Conservation (phyloP, 2,113 vertebrate species). For the Synodontis membranacea region DNA sequence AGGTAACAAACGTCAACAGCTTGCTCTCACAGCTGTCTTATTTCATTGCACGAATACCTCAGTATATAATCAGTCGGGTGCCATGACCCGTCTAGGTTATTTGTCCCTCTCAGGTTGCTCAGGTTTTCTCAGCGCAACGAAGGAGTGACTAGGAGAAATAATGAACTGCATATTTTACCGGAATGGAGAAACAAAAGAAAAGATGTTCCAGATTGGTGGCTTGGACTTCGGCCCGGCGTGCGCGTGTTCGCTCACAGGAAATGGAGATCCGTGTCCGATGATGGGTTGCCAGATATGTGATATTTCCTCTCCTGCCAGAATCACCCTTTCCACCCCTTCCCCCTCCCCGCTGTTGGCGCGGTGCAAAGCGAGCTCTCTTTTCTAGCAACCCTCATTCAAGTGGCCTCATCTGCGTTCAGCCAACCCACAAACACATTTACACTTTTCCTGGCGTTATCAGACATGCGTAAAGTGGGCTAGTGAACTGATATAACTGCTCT, state of each 20-base stretch:
- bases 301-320: conserved; percentile 66
- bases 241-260: conserved; percentile 61
- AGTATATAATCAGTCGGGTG: conserved; percentile 31
- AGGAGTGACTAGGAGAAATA: conserved; percentile 54
- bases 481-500: background rate
- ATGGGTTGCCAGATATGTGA: conserved; percentile 70
- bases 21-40: conserved; percentile 5
- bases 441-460: conserved; percentile 27
- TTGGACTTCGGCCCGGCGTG: conserved; percentile 61
- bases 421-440: conserved; percentile 40
- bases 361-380: background rate
- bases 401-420: conserved; percentile 28
- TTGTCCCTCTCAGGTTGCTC: conserved; percentile 3
- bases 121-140: conserved; percentile 3
- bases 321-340: background rate
- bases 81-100: background rate
- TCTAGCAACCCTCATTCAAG: background rate
- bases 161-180: conserved; percentile 62
- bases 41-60: conserved; percentile 2
- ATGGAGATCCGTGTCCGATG: conserved; percentile 67
- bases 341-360: background rate
- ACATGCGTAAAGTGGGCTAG: background rate
- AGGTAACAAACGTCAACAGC: background rate
- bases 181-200: conserved; percentile 55
- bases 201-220: conserved; percentile 58